A percentile compares a stretch with the other conserved stretches of the same genome.
Evolutionary conservation across 2,797 vertebrate species (phyloP).

Genomic region (Fistularia commersonii): DNA sequence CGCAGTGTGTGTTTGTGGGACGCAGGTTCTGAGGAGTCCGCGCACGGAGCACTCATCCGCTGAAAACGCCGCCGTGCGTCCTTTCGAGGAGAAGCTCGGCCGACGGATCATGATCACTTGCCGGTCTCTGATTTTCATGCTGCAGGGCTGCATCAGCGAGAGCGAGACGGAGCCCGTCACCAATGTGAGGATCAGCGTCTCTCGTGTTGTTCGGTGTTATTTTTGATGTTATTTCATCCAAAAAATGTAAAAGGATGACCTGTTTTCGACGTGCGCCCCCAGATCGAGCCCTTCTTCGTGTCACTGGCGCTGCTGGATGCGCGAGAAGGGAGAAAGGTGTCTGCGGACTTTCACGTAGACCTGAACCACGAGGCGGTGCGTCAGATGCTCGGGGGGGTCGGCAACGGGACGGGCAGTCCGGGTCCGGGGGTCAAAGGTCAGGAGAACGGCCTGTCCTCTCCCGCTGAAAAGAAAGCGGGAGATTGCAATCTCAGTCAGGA

Average conservation of each 20-base stretch:
- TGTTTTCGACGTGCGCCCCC: no score
- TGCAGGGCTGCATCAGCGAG: conserved; percentile 91
- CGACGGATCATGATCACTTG: conserved; percentile 89
- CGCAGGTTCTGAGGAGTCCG: conserved; percentile 82
- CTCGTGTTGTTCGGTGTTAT: neutral
- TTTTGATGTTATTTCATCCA: neutral
- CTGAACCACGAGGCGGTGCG: conserved; percentile 83
- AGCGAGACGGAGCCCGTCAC: conserved; percentile 86
- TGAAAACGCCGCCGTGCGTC: conserved; percentile 73
- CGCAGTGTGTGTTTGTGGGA: neutral
- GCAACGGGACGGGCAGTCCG: conserved; percentile 18
- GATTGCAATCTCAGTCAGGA: conserved; percentile 82
- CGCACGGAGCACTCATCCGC: conserved; percentile 75
- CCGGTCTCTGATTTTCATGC: conserved; percentile 84
- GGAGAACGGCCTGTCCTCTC: conserved; percentile 80
- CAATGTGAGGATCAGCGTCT: conserved; percentile 78
- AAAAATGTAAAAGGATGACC: neutral
- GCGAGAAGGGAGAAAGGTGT: conserved; percentile 88
- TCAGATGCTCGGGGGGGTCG: conserved; percentile 70
- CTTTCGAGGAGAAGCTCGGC: conserved; percentile 89
- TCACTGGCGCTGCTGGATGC: conserved; percentile 87
- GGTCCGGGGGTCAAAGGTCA: conserved; percentile 39
- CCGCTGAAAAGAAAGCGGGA: conserved; percentile 76
- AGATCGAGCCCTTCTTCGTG: conserved; percentile 97
- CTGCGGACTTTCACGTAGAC: conserved; percentile 94